Percentiles rank a stretch among this genome's conserved stretches.
Evolutionary conservation across 1,140 invertebrate genomes (phyloP).

Genomic region (Patella vulgata): DNA sequence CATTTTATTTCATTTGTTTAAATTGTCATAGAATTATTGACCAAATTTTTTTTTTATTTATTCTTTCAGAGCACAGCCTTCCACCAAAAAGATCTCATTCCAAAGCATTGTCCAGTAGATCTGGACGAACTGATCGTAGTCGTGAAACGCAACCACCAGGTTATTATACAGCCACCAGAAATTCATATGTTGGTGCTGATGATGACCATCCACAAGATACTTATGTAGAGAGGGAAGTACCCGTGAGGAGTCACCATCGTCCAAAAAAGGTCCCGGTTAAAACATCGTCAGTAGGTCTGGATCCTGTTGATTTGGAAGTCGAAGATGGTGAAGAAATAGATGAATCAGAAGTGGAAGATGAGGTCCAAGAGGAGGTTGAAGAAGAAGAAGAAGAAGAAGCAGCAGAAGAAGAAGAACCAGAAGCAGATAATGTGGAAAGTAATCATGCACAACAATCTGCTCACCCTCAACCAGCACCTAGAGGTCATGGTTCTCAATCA

Average conservation of each 20-base stretch:
- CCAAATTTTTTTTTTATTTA: no score
- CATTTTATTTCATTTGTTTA: no score
- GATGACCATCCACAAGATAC: constrained; percentile 43
- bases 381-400: constrained; percentile 16
- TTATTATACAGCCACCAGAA: constrained; percentile 9
- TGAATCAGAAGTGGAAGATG: constrained; percentile 28
- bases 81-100: no score
- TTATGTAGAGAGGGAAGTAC: background rate
- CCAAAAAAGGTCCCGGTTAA: no score
- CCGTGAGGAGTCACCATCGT: background rate
- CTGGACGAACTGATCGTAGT: background rate
- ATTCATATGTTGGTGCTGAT: constrained; percentile 37
- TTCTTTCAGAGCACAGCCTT: no score
- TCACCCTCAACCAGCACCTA: constrained; percentile 1
- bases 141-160: constrained; percentile 9
- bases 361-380: constrained; percentile 10
- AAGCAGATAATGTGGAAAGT: constrained; percentile 27
- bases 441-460: constrained; percentile 1
- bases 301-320: background rate
- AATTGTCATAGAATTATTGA: no score
- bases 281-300: no score
- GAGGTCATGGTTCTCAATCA: background rate
- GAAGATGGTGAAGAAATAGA: constrained; percentile 29
- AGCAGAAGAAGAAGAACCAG: constrained; percentile 26
- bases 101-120: no score